Conservation (phyloP, 2,888 invertebrate species). For the Andrena haemorrhoa region DNA sequence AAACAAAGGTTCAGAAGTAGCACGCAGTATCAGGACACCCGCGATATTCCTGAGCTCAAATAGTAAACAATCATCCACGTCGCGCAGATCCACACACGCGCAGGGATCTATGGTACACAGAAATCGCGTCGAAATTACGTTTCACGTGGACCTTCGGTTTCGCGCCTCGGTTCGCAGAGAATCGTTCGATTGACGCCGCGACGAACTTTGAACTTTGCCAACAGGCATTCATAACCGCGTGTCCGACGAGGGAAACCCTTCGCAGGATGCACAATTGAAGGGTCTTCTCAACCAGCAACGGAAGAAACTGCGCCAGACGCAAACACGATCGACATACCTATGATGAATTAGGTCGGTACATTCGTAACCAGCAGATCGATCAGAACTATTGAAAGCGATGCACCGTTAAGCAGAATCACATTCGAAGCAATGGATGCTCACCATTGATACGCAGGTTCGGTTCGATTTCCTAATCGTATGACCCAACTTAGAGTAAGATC, state of each 20-base stretch:
- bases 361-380: constrained; percentile 56
- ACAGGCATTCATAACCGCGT: constrained; percentile 21
- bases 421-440: neutral
- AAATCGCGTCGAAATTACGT: neutral
- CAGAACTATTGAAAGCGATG: constrained; percentile 42
- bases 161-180: neutral
- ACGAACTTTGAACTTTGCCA: constrained; percentile 60
- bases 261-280: constrained; percentile 17
- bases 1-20: neutral
- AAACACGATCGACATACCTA: constrained; percentile 23
- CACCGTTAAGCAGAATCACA: constrained; percentile 15
- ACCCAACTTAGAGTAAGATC: neutral
- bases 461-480: neutral
- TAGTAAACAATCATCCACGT: neutral
- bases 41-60: neutral
- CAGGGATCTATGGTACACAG: neutral
- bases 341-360: constrained; percentile 56
- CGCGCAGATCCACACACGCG: neutral
- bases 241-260: constrained; percentile 43
- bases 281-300: constrained; percentile 23
- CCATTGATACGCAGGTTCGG: neutral
- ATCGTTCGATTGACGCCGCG: constrained; percentile 2
- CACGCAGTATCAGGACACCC: neutral
- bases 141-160: neutral
- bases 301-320: constrained; percentile 15